Evolutionary conservation across 1,140 invertebrate genomes (phyloP).

Genomic region (Hyles euphorbiae): DNA sequence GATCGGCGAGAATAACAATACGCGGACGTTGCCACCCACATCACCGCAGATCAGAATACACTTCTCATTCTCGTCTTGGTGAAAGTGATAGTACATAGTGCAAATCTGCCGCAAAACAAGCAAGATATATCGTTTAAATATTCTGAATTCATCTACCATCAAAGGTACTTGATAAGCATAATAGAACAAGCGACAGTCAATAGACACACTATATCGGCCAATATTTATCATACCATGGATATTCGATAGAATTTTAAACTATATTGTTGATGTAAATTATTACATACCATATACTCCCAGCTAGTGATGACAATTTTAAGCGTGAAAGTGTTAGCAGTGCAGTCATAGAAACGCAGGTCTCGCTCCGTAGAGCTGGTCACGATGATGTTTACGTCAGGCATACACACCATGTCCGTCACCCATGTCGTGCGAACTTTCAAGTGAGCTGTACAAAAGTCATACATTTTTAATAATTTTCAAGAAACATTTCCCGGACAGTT

Average conservation of each 20-base stretch:
- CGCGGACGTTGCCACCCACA: conserved; percentile 78
- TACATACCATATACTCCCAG: conserved; percentile 70
- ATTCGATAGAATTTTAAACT: no score
- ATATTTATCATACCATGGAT: no score
- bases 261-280: no score
- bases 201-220: no score
- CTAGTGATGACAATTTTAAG: conserved; percentile 78
- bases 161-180: no score
- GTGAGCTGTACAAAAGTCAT: conserved; percentile 41
- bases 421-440: conserved; percentile 77
- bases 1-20: conserved; percentile 77
- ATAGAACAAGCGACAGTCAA: no score
- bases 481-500: no score
- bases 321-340: conserved; percentile 81
- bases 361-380: conserved; percentile 81
- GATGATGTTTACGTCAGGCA: conserved; percentile 82
- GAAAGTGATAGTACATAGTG: conserved; percentile 81
- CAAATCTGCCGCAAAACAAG: conserved; percentile 37
- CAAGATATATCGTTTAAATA: no score
- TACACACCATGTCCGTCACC: conserved; percentile 80
- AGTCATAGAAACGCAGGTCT: conserved; percentile 84
- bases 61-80: conserved; percentile 72
- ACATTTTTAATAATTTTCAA: no score
- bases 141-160: no score
- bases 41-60: conserved; percentile 81